A percentile compares a stretch with the other conserved stretches of the same genome.
Conservation (phyloP, 2,113 vertebrate genomes). For the Neofelis nebulosa region DNA sequence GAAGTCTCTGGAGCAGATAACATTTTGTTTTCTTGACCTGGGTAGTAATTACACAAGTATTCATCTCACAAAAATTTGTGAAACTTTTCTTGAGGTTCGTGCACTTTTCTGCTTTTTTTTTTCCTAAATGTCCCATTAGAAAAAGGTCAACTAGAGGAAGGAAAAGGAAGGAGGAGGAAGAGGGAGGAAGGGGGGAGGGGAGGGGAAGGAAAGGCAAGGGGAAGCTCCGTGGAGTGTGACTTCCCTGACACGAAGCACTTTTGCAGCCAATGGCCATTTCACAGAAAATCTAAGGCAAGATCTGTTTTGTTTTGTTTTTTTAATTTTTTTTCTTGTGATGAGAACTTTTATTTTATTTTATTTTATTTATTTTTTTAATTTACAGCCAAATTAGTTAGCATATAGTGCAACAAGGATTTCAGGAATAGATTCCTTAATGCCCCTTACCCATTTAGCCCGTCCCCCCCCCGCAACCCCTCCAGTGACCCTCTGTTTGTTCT, state of each 20-base stretch:
- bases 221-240: neutral
- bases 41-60: neutral
- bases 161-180: neutral
- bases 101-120: neutral
- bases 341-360: no score
- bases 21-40: constrained; percentile 25
- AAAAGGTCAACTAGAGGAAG: neutral
- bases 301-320: neutral
- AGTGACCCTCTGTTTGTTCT: no score
- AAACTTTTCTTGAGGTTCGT: neutral
- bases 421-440: no score
- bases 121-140: neutral
- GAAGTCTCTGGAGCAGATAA: neutral
- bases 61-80: neutral
- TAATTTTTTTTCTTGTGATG: no score
- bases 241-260: neutral
- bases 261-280: neutral
- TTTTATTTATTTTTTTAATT: no score
- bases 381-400: no score
- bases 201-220: neutral
- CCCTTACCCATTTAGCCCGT: no score
- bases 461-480: no score
- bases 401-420: no score
- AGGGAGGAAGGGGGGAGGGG: no score
- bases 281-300: neutral